Conservation (phyloP, 2,797 vertebrate genomes). For the Rhinella marina region DNA sequence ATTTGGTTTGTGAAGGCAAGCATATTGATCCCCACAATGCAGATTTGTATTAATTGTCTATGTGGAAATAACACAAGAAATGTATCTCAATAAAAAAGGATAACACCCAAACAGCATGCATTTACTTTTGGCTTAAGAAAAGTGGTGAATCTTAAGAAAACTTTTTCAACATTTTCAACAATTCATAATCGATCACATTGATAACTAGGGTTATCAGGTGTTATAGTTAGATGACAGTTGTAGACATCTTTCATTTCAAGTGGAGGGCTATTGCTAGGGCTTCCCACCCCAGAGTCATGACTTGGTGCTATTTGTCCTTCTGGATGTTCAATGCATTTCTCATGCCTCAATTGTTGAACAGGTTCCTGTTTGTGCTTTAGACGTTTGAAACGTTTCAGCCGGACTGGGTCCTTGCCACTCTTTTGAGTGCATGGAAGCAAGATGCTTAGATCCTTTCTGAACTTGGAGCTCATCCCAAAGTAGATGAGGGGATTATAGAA, state of each 20-base stretch:
- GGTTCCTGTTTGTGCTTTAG: conserved; percentile 77
- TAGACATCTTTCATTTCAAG: conserved; percentile 68
- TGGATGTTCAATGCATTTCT: conserved; percentile 58
- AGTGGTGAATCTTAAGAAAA: background rate
- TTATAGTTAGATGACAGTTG: conserved; percentile 71
- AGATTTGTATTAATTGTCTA: background rate
- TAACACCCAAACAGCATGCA: background rate
- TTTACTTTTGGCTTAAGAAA: conserved; percentile 24
- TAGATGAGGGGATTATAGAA: conserved; percentile 90
- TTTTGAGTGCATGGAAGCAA: conserved; percentile 78
- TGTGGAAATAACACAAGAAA: background rate
- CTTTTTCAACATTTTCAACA: background rate
- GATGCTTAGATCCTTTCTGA: conserved; percentile 78
- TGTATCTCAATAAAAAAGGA: no score
- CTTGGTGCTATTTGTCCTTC: conserved; percentile 58
- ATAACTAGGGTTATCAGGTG: conserved; percentile 78
- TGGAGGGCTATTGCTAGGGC: conserved; percentile 74
- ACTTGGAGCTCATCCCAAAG: conserved; percentile 89
- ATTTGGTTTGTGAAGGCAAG: conserved; percentile 13
- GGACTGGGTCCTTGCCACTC: conserved; percentile 75
- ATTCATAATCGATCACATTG: conserved; percentile 82
- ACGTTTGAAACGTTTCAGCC: conserved; percentile 79
- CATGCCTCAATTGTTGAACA: conserved; percentile 58
- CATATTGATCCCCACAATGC: conserved; percentile 8
- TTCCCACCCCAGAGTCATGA: conserved; percentile 72